These are phyloP conservation scores for Semnornis frantzii DNA, from an alignment of 2,113 vertebrate genomes.

Conservation along the genomic window DNA sequence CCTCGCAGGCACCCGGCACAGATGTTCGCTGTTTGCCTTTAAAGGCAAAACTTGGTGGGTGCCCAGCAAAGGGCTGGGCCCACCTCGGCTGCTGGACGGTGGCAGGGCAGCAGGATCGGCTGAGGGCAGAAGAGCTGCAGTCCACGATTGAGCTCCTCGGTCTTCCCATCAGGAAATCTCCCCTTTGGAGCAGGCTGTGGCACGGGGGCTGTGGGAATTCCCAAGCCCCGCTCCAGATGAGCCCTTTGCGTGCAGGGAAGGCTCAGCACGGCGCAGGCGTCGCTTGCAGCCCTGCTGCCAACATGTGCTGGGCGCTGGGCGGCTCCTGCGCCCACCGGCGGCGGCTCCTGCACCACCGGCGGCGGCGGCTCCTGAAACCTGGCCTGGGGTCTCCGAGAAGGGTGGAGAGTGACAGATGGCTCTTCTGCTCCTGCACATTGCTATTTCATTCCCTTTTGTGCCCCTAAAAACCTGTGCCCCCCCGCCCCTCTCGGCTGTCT, in stretches of 20 bases:
- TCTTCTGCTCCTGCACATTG: rapidly evolving
- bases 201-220: background rate
- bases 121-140: background rate
- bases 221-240: background rate
- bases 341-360: rapidly evolving
- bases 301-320: rapidly evolving
- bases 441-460: background rate
- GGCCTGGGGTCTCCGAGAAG: background rate
- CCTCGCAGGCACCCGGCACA: background rate
- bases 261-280: rapidly evolving
- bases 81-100: background rate
- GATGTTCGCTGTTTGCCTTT: conserved; percentile 1
- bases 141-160: background rate
- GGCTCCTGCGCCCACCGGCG: background rate
- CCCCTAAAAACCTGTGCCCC: background rate
- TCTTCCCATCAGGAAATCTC: background rate
- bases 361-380: background rate
- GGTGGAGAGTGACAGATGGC: rapidly evolving
- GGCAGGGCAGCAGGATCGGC: background rate
- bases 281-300: rapidly evolving
- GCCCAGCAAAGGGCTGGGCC: background rate
- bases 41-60: conserved; percentile 33
- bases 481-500: rapidly evolving
- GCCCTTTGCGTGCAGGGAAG: rapidly evolving
- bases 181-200: rapidly evolving